Evolutionary conservation across 1,140 invertebrate species (phyloP).

Genomic region (Lasioglossum albipes): DNA sequence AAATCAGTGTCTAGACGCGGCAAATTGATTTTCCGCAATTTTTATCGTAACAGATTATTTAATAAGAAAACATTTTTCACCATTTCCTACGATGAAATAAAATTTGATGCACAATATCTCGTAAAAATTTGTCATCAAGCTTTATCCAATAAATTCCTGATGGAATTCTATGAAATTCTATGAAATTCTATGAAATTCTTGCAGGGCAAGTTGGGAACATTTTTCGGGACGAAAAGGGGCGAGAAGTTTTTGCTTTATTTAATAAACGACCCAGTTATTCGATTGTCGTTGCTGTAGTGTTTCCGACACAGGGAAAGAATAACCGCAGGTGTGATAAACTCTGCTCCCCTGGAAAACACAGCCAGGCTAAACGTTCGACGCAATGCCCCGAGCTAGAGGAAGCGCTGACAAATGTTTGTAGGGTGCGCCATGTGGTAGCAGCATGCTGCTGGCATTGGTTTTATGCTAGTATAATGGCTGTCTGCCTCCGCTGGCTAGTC

Average conservation of each 20-base stretch:
- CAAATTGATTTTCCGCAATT: too few relatives aligned
- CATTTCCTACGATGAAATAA: too few relatives aligned
- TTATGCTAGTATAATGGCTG: constrained; percentile 14
- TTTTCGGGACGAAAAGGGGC: too few relatives aligned
- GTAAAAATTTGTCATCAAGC: too few relatives aligned
- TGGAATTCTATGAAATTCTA: background rate
- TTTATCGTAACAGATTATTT: too few relatives aligned
- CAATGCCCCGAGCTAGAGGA: constrained; percentile 3
- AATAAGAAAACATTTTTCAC: too few relatives aligned
- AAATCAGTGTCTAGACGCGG: too few relatives aligned
- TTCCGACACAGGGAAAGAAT: background rate
- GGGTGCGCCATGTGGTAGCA: constrained; percentile 27
- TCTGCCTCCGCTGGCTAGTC: background rate
- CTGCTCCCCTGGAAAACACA: background rate
- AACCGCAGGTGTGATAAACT: background rate
- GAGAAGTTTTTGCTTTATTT: background rate
- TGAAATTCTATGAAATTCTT: background rate
- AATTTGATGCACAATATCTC: too few relatives aligned
- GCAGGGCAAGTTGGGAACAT: background rate
- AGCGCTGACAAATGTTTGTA: constrained; percentile 34
- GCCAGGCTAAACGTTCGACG: background rate
- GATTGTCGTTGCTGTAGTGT: background rate
- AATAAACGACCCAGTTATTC: background rate
- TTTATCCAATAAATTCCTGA: too few relatives aligned
- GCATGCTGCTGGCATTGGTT: constrained; percentile 14